Evolutionary conservation across 2,113 vertebrate genomes (phyloP).

Genomic region (Numenius arquata): DNA sequence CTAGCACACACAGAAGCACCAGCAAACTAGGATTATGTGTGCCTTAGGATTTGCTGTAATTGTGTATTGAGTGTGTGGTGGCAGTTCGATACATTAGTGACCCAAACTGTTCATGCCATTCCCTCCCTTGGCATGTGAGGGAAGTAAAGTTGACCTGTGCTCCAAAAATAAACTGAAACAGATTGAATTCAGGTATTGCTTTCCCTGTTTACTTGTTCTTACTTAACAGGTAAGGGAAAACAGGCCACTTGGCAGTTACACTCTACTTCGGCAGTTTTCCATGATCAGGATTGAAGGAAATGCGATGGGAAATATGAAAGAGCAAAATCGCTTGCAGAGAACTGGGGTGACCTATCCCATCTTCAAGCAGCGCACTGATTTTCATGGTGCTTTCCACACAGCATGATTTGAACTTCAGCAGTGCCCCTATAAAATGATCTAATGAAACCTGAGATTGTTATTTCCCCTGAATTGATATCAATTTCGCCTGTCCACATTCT

Average conservation of each 20-base stretch:
- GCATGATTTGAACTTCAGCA: background rate
- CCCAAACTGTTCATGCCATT: background rate
- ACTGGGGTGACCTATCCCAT: background rate
- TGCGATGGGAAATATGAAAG: background rate
- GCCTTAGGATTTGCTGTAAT: background rate
- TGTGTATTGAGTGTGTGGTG: background rate
- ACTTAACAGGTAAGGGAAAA: background rate
- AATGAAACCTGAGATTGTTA: background rate
- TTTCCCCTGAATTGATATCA: background rate
- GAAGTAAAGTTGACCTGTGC: background rate
- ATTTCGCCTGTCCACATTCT: background rate
- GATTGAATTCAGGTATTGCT: background rate
- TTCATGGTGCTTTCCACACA: background rate
- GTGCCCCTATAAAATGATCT: background rate
- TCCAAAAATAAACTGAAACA: background rate
- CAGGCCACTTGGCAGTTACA: too few species aligned
- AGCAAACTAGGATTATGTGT: accelerated
- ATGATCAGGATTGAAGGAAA: background rate
- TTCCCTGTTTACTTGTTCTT: background rate
- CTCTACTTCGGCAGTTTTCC: background rate
- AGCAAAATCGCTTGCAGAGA: background rate
- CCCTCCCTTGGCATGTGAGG: background rate
- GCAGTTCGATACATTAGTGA: background rate
- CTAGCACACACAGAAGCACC: background rate
- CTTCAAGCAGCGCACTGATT: background rate